phyloP scores from a whole-genome alignment of 35 echinoderm and acorn worm genomes.

The Patiria miniata region DNA sequence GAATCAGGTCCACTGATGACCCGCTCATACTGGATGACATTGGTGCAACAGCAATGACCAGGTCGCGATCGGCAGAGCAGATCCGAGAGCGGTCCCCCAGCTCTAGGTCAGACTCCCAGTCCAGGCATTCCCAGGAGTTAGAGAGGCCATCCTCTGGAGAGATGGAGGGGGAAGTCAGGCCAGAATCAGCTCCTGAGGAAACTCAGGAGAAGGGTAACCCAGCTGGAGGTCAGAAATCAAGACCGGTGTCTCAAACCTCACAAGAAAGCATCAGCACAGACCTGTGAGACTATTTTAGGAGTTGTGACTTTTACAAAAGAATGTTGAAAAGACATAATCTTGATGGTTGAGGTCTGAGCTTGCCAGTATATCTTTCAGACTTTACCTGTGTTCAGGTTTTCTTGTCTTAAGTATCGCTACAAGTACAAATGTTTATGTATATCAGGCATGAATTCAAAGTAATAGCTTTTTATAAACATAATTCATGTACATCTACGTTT shows the following conservation, averaged over 20 bases:
- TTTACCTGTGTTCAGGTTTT: too few relatives aligned
- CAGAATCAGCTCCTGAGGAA: conserved; percentile 29
- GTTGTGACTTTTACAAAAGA: too few relatives aligned
- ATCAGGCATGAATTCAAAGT: too few relatives aligned
- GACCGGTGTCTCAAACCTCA: background rate
- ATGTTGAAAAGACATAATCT: too few relatives aligned
- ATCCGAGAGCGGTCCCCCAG: background rate
- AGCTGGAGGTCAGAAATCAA: background rate
- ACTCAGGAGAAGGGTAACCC: background rate
- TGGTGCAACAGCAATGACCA: conserved; percentile 31
- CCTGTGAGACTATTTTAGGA: too few relatives aligned
- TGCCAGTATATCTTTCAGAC: too few relatives aligned
- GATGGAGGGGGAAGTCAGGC: background rate
- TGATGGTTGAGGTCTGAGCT: too few relatives aligned
- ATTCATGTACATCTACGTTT: too few relatives aligned
- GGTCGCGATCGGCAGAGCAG: conserved; percentile 18
- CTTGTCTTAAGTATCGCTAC: too few relatives aligned
- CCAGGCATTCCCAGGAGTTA: background rate
- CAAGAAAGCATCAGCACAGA: conserved; percentile 17
- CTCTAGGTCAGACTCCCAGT: background rate
- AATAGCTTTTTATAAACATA: too few relatives aligned
- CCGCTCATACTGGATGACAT: background rate
- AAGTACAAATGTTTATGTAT: too few relatives aligned
- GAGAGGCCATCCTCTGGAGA: background rate
- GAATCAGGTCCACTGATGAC: conserved; percentile 40